A percentile compares a stretch with the other conserved stretches of the same genome.
Evolutionary conservation across 2,888 invertebrate genomes (phyloP).

Genomic region (Tiliacea aurago): DNA sequence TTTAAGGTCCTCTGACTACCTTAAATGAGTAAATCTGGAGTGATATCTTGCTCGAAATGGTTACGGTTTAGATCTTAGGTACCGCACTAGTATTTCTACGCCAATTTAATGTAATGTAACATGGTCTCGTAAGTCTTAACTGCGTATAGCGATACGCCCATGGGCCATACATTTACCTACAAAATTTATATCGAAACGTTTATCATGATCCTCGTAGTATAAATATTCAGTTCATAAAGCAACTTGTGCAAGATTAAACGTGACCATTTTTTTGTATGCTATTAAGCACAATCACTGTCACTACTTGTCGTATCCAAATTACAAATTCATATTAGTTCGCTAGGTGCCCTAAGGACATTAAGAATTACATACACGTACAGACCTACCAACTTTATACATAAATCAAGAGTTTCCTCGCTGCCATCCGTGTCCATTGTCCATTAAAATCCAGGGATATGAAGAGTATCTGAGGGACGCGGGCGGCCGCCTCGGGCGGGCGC

Average conservation of each 20-base stretch:
- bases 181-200: not conserved
- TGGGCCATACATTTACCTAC: too few relatives aligned
- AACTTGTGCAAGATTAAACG: not conserved
- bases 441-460: constrained; percentile 50
- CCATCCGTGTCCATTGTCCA: constrained; percentile 14
- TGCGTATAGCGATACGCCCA: not conserved
- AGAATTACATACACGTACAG: not conserved
- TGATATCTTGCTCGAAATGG: not conserved
- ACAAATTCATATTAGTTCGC: not conserved
- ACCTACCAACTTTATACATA: not conserved
- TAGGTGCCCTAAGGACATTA: not conserved
- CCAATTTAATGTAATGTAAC: not conserved
- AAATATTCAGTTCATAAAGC: not conserved
- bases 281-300: not conserved
- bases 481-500: constrained; percentile 55
- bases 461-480: constrained; percentile 17
- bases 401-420: constrained; percentile 3
- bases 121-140: not conserved
- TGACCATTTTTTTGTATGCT: not conserved
- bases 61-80: not conserved
- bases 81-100: not conserved
- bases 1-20: not conserved
- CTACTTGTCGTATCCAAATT: not conserved
- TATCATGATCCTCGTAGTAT: not conserved
- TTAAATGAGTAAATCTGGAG: not conserved